Evolutionary conservation across 1,140 invertebrate species (phyloP), one percentile per base, ranked within the genome.

Genomic region (Drosophila leontia): DNA sequence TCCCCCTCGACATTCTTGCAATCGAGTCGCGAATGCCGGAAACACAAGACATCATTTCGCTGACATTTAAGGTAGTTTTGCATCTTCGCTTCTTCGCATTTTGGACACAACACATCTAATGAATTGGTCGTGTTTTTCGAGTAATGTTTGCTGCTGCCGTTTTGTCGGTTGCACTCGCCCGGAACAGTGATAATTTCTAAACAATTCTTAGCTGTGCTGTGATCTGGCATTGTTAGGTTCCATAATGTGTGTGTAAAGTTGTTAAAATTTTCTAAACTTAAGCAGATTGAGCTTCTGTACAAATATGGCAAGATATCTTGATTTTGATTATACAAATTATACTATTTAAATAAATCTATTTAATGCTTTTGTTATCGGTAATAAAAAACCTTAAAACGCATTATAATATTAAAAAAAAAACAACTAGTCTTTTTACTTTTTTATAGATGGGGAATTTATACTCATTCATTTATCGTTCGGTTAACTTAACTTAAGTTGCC

Each of bases 101-200:
- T 72, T 72, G n/a, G 51, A 29, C 53, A 72, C 13, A 75, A 72
- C 13, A 75, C 15, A 42, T 56, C 23, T 71, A 63, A 59, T 57
- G 17, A 69, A 48, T 51, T 69, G 45, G n/a, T 67, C 41, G 41
- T 75, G 70, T 53, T 60, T 51, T 56, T 47, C 34, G 34, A 3
- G 17, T 37, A 45, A 67, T 63, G 34, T 67, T 37, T 37, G 34
- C 51, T 48, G 59, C 58, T 63, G 64, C 64, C 64, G 34, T 67
- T 67, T 64, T 37, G 37, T 15, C 34, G 39, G 44, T 68, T 69
- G 80, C 78, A 84, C 23, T 67, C 80, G 78, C 12, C 65, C 77
- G 19, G 45, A 81, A 88, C 65, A 67, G 84, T 63, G 80, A 47
- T 90, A 88, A 90, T 81, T 90, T 90, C 74, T 41, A 64, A 81